These are phyloP conservation scores for Buathra laborator DNA, from an alignment of 2,888 invertebrate genomes.

Conservation along the genomic window DNA sequence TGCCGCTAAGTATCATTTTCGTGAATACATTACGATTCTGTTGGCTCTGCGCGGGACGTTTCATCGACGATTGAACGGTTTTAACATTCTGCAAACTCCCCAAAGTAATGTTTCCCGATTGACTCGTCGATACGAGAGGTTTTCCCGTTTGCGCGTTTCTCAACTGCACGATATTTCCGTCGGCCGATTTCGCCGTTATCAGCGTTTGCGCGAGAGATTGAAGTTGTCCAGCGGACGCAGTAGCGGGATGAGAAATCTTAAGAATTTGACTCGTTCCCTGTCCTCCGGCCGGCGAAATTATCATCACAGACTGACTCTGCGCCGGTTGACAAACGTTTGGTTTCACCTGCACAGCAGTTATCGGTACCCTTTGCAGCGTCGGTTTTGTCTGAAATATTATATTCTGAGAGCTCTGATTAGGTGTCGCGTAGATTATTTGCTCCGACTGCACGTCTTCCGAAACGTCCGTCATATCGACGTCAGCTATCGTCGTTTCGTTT, in stretches of 20 bases:
- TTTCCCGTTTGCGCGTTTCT: slow-evolving; percentile 80
- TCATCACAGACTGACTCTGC: slow-evolving; percentile 84
- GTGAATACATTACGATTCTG: slow-evolving; percentile 83
- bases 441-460: slow-evolving; percentile 79
- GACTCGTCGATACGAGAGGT: slow-evolving; percentile 79
- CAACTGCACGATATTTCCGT: slow-evolving; percentile 84
- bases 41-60: slow-evolving; percentile 85
- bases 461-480: slow-evolving; percentile 82
- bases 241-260: slow-evolving; percentile 84
- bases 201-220: slow-evolving; percentile 83
- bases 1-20: slow-evolving; percentile 84
- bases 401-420: slow-evolving; percentile 80
- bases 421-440: slow-evolving; percentile 80
- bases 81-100: slow-evolving; percentile 81
- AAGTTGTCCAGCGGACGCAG: slow-evolving; percentile 82
- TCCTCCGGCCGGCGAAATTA: slow-evolving; percentile 83
- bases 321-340: slow-evolving; percentile 77
- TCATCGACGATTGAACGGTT: slow-evolving; percentile 78
- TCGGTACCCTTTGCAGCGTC: slow-evolving; percentile 81
- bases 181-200: slow-evolving; percentile 83
- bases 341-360: slow-evolving; percentile 81
- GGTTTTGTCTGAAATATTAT: slow-evolving; percentile 83
- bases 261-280: slow-evolving; percentile 83
- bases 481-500: slow-evolving; percentile 74
- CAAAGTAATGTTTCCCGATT: slow-evolving; percentile 79